Conservation (phyloP, 1,140 invertebrate genomes). For the Reticulitermes speratus region DNA sequence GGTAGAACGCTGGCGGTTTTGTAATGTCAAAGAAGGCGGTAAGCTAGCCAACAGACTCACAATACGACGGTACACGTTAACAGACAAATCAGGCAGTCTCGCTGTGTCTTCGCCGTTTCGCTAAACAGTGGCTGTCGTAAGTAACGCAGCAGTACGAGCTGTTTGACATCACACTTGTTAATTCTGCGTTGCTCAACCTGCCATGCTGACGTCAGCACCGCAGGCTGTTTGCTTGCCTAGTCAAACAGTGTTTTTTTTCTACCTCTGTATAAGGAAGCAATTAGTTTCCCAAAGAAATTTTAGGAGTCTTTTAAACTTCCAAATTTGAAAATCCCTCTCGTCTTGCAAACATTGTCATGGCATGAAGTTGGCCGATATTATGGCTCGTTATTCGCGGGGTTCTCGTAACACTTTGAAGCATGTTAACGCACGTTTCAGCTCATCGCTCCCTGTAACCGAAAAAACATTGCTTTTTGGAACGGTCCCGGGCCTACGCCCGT, state of each 20-base stretch:
- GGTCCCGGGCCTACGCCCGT: too few species aligned
- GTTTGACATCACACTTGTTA: background rate
- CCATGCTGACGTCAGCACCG: background rate
- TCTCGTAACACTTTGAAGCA: too few species aligned
- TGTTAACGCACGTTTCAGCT: too few species aligned
- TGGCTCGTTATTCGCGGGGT: too few species aligned
- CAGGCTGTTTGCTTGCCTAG: background rate
- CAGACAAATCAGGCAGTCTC: background rate
- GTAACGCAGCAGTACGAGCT: background rate
- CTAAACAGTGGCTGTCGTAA: background rate
- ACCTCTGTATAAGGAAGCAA: background rate
- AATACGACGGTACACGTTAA: too few species aligned
- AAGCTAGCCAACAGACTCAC: too few species aligned
- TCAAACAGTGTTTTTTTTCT: background rate
- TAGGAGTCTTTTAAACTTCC: too few species aligned
- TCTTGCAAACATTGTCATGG: background rate
- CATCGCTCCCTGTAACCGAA: too few species aligned
- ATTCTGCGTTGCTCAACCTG: background rate
- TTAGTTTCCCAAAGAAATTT: background rate
- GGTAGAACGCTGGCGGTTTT: too few species aligned
- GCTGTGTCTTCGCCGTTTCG: background rate
- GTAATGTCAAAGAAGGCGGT: too few species aligned
- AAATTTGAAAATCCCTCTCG: background rate
- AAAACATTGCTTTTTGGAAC: too few species aligned
- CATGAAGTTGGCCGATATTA: too few species aligned